phyloP scores from a whole-genome alignment of 2,888 invertebrate genomes.

The Drosophila crucigera region DNA sequence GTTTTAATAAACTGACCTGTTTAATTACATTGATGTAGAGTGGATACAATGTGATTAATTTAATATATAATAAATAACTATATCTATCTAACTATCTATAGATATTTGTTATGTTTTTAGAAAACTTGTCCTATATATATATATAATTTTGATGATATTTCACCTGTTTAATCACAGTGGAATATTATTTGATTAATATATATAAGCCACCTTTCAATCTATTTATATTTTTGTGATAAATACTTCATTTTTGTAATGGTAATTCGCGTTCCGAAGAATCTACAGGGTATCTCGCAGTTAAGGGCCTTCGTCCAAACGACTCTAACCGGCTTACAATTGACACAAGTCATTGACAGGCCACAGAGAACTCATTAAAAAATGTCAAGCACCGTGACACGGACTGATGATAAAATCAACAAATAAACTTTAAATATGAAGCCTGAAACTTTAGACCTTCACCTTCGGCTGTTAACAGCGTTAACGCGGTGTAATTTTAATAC shows the following conservation, averaged over 20 bases:
- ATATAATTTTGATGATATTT: not conserved
- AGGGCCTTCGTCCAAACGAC: not conserved
- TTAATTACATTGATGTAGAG: not conserved
- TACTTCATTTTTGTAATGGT: not conserved
- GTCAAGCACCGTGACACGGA: conserved; percentile 61
- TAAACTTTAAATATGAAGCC: conserved; percentile 5
- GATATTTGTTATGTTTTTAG: not conserved
- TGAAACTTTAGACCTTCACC: conserved; percentile 63
- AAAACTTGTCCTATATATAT: not conserved
- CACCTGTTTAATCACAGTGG: not conserved
- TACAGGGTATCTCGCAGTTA: not conserved
- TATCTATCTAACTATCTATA: not conserved
- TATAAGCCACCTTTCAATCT: not conserved
- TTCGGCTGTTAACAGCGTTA: conserved; percentile 55
- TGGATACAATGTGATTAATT: not conserved
- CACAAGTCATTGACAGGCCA: conserved; percentile 25
- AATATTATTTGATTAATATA: not conserved
- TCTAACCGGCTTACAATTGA: conserved; percentile 42
- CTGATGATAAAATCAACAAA: conserved; percentile 13
- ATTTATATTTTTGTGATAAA: not conserved
- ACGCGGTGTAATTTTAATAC: conserved; percentile 68
- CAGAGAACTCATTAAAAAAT: conserved; percentile 55
- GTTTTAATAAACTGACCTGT: too few relatives aligned
- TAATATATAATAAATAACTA: not conserved
- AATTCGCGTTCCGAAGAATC: not conserved